Evolutionary conservation across 2,113 vertebrate genomes (phyloP).

Genomic region (Thamnophis sirtalis): DNA sequence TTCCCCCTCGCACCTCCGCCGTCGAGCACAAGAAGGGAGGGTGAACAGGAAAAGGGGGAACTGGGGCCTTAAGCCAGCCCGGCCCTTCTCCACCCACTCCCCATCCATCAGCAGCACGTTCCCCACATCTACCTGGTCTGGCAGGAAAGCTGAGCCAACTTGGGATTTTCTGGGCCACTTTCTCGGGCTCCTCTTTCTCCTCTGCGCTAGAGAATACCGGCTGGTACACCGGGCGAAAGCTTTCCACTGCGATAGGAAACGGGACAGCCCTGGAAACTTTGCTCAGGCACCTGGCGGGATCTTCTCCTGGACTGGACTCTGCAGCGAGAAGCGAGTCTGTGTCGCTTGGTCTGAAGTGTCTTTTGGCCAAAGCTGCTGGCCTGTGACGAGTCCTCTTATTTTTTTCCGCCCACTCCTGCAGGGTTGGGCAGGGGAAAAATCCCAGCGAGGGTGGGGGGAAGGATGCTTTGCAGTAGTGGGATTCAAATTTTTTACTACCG

Average conservation of each 20-base stretch:
- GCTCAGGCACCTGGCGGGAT: neutral
- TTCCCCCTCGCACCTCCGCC: neutral
- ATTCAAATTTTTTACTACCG: too few species aligned
- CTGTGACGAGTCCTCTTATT: neutral
- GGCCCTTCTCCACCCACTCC: neutral
- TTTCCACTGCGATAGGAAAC: neutral
- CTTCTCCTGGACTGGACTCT: neutral
- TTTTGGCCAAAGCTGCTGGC: neutral
- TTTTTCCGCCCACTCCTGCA: neutral
- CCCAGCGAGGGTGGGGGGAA: accelerated
- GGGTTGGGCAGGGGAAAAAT: neutral
- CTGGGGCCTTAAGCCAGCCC: neutral
- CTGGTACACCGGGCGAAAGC: neutral
- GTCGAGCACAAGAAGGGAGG: neutral
- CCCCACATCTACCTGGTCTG: neutral
- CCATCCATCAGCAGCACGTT: neutral
- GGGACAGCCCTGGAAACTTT: neutral
- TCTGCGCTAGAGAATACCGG: neutral
- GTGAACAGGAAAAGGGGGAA: too few species aligned
- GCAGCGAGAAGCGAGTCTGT: neutral
- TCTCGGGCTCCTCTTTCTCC: neutral
- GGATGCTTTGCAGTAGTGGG: neutral
- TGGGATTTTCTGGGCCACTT: accelerated
- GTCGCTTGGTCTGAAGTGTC: neutral
- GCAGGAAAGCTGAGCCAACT: neutral